A percentile compares a stretch with the other conserved stretches of the same genome.
phyloP scores from a whole-genome alignment of 2,888 invertebrate species.

The Phlogophora meticulosa region DNA sequence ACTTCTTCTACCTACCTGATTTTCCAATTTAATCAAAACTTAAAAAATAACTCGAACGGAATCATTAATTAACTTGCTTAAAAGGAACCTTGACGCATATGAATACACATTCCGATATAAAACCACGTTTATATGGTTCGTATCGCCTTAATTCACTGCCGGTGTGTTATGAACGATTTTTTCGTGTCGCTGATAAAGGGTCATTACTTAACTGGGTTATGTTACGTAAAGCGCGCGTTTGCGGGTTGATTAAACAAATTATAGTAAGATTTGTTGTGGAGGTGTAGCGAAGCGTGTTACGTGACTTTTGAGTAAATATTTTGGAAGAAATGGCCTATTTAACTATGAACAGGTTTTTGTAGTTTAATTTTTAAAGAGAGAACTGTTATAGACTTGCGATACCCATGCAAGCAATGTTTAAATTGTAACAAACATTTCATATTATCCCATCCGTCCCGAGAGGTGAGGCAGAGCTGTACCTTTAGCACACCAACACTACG shows the following conservation, averaged over 20 bases:
- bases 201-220: conserved; percentile 57
- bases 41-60: background rate
- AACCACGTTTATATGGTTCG: background rate
- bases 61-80: background rate
- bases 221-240: conserved; percentile 36
- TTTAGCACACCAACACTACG: no score
- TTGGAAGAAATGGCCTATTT: conserved; percentile 9
- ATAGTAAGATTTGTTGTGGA: conserved; percentile 47
- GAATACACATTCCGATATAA: conserved; percentile 4
- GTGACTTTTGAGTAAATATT: conserved; percentile 15
- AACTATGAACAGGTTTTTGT: background rate
- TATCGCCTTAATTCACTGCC: conserved; percentile 34
- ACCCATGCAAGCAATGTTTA: no score
- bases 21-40: background rate
- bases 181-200: conserved; percentile 54
- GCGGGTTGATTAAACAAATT: conserved; percentile 57
- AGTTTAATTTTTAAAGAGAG: background rate
- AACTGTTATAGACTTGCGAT: background rate
- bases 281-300: conserved; percentile 35
- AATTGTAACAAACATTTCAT: no score
- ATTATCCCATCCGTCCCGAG: no score
- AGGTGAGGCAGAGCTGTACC: no score
- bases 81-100: conserved; percentile 16
- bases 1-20: background rate
- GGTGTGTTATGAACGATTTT: conserved; percentile 46